These are phyloP conservation scores for Microchirus variegatus DNA, from an alignment of 2,797 vertebrate genomes.

Conservation along the genomic window DNA sequence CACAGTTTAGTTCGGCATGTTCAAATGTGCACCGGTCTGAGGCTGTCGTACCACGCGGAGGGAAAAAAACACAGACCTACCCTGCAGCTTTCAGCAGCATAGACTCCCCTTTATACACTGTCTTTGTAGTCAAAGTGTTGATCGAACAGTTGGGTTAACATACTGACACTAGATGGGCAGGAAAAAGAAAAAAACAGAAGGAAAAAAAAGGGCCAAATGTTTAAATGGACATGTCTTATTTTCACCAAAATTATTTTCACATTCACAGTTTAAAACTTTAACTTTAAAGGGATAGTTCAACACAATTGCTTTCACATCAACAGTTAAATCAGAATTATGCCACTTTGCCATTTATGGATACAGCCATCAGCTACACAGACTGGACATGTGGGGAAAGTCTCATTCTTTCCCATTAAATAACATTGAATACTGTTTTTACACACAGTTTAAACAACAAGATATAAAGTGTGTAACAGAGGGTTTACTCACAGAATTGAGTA, in stretches of 20 bases:
- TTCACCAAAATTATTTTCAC: conserved; percentile 1
- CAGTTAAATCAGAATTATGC: too few relatives aligned
- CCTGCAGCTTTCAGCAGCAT: conserved; percentile 44
- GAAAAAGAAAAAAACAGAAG: conserved; percentile 28
- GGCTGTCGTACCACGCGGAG: conserved; percentile 55
- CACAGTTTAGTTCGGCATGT: conserved; percentile 79
- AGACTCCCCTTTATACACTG: conserved; percentile 53
- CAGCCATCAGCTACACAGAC: too few relatives aligned
- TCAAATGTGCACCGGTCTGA: conserved; percentile 72
- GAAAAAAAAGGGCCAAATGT: not conserved
- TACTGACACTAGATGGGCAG: conserved; percentile 28
- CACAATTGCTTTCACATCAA: too few relatives aligned
- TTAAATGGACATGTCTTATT: not conserved
- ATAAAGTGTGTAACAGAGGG: too few relatives aligned
- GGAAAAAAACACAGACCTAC: conserved; percentile 60
- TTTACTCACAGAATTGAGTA: too few relatives aligned
- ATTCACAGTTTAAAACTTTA: too few relatives aligned
- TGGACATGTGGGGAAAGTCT: too few relatives aligned
- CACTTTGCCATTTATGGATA: too few relatives aligned
- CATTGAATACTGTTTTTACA: too few relatives aligned
- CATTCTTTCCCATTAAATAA: too few relatives aligned
- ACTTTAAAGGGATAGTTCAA: too few relatives aligned
- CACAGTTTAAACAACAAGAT: too few relatives aligned
- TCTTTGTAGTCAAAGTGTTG: conserved; percentile 38
- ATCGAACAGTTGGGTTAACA: conserved; percentile 26